Base-by-base conservation (phyloP, 2,888 invertebrate species). In the Blastobasis adustella region DNA sequence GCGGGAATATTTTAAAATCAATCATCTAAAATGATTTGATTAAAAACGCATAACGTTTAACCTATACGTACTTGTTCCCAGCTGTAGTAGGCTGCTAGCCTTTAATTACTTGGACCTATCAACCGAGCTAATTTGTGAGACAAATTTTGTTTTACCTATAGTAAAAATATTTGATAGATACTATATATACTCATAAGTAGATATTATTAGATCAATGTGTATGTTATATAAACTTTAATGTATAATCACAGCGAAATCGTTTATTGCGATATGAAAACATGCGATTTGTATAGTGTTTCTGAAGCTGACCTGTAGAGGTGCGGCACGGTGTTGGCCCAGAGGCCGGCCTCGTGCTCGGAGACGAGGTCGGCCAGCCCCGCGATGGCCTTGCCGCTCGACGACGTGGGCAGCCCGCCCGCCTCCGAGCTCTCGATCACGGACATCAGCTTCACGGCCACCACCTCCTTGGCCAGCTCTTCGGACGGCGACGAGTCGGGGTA, bases 291-390 rank as follows among this genome's bases (percentile, higher is more conserved):
- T 41, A 9, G 23, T 37, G 6, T 23, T 23, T 23, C 23, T 23
- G 23, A 23, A 23, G 23, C 23, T 49, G 57, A 89, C 89, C 89
- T 89, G 68, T 91, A 92, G 58, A 90, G 71, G 57, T 90, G 84
- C 39, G 91, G 90, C 57, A 93, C 81, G 49, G 87, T 89, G 58
- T 78, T 89, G 5, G 89, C 90, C 83, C 91, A 91, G 23, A 93
- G 76, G 9, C 93, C 93, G 54, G 90, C 87, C 47, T 90, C 88
- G 66, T 86, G 84, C 62, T 79, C 82, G 1, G 81, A 71, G 10
- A 89, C 80, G 10, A 89, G 74, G 49, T 78, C 73, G n/a, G 73
- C 67, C 46, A 89, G 82, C 43, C 63, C 63, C 8, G 65, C 49
- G 42, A 81, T 56, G 5, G 83, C 79, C 45, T 64, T 65, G 53